Evolutionary conservation across 1,140 invertebrate genomes (phyloP).

Genomic region (Epicauta chinensis): DNA sequence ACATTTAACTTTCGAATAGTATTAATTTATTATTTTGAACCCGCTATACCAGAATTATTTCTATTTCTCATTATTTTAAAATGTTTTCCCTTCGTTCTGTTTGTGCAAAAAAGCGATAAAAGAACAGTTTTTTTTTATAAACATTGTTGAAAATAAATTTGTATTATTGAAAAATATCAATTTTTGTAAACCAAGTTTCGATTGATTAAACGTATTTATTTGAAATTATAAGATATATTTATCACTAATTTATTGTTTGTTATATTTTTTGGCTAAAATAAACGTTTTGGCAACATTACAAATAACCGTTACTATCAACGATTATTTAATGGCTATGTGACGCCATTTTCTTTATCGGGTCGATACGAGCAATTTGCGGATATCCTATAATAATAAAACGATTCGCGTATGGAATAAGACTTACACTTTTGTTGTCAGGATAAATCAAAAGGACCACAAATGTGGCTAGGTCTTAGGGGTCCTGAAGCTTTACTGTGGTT

Average conservation of each 20-base stretch:
- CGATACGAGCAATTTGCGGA: slow-evolving; percentile 19
- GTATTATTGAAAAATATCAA: no score
- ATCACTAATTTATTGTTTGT: no score
- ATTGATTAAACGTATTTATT: no score
- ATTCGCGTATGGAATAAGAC: slow-evolving; percentile 18
- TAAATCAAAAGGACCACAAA: slow-evolving; percentile 20
- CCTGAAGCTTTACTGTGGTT: slow-evolving; percentile 14
- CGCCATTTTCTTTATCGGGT: slow-evolving; percentile 19
- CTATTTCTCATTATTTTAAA: slow-evolving; percentile 2
- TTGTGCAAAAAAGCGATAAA: not conserved
- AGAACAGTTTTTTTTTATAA: no score
- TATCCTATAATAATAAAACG: slow-evolving; percentile 20
- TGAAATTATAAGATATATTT: no score
- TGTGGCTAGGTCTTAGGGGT: slow-evolving; percentile 6
- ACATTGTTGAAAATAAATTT: no score
- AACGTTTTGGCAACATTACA: no score
- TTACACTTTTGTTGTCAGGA: slow-evolving; percentile 18
- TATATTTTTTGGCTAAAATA: no score
- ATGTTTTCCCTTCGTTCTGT: not conserved
- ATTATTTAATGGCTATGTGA: slow-evolving; percentile 14
- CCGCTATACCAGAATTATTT: slow-evolving; percentile 5
- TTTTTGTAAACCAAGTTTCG: no score
- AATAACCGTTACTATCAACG: slow-evolving; percentile 10
- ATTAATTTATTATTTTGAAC: slow-evolving; percentile 9
- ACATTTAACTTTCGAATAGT: slow-evolving; percentile 6